A percentile compares a stretch with the other conserved stretches of the same genome.
Conservation (phyloP, 2,888 invertebrate species). For the Seira ritae region DNA sequence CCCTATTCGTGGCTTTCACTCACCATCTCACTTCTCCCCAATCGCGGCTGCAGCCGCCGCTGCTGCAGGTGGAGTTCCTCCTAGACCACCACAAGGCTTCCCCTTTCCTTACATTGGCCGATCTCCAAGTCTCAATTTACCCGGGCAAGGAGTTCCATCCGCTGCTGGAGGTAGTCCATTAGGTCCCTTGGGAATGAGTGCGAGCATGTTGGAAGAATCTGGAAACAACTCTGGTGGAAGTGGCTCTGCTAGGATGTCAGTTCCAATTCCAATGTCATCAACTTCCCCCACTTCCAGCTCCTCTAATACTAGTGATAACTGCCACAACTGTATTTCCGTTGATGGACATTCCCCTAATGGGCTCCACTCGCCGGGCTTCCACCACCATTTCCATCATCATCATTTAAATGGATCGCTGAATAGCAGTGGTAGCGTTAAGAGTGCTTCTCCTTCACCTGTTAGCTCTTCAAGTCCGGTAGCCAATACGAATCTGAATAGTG, state of each 20-base stretch:
- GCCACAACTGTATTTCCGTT: slow-evolving; percentile 72
- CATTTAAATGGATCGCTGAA: slow-evolving; percentile 63
- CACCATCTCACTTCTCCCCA: slow-evolving; percentile 69
- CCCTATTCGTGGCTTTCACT: slow-evolving; percentile 74
- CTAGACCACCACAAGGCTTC: slow-evolving; percentile 63
- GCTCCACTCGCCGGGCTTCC: slow-evolving; percentile 56
- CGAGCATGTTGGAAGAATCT: slow-evolving; percentile 58
- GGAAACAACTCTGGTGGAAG: slow-evolving; percentile 41
- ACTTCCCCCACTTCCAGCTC: slow-evolving; percentile 69
- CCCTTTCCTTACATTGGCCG: slow-evolving; percentile 65
- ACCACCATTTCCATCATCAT: slow-evolving; percentile 62
- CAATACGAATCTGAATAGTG: slow-evolving; percentile 74
- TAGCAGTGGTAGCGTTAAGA: slow-evolving; percentile 63
- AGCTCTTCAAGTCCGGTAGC: slow-evolving; percentile 67
- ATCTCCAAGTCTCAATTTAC: slow-evolving; percentile 60
- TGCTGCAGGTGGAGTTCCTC: slow-evolving; percentile 49
- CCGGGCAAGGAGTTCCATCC: slow-evolving; percentile 15
- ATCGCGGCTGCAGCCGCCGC: slow-evolving; percentile 60
- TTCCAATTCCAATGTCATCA: slow-evolving; percentile 71
- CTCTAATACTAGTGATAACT: slow-evolving; percentile 67
- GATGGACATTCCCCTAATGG: slow-evolving; percentile 65
- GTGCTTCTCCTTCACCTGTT: slow-evolving; percentile 74
- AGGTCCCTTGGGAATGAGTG: slow-evolving; percentile 71
- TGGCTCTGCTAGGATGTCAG: slow-evolving; percentile 54
- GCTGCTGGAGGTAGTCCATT: slow-evolving; percentile 65